phyloP scores from a whole-genome alignment of 1,140 invertebrate genomes.

The Octopus sinensis region DNA sequence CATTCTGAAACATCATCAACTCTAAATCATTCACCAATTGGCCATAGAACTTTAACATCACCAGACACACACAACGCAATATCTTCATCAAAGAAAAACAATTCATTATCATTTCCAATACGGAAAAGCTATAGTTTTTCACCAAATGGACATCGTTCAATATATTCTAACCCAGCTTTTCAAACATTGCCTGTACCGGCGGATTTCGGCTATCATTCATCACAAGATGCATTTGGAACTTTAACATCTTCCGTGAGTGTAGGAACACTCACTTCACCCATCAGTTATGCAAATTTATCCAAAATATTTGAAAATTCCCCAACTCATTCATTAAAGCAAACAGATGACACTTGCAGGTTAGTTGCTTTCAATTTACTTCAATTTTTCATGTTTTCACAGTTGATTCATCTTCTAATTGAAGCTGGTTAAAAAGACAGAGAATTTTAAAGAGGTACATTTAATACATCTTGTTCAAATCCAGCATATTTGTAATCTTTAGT shows the following conservation, averaged over 20 bases:
- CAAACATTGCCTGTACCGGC: too few relatives aligned
- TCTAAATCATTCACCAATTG: background rate
- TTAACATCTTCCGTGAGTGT: background rate
- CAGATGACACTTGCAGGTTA: background rate
- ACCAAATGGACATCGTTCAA: too few relatives aligned
- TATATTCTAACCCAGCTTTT: too few relatives aligned
- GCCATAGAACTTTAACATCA: background rate
- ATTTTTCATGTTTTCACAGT: background rate
- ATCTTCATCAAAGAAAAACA: too few relatives aligned
- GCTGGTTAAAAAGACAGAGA: background rate
- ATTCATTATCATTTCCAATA: too few relatives aligned
- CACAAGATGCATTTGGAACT: background rate
- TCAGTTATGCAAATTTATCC: background rate
- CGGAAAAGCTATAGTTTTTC: too few relatives aligned
- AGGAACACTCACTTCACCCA: background rate
- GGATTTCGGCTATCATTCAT: background rate
- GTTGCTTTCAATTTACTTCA: background rate
- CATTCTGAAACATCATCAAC: background rate
- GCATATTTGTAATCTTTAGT: too few relatives aligned
- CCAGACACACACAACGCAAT: too few relatives aligned
- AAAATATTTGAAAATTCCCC: background rate
- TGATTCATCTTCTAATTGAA: slow-evolving; percentile 9
- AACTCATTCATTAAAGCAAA: background rate
- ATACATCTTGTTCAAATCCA: background rate
- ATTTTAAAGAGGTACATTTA: background rate